Conservation (phyloP, 2,888 invertebrate species). For the Caenorhabditis sp. region DNA sequence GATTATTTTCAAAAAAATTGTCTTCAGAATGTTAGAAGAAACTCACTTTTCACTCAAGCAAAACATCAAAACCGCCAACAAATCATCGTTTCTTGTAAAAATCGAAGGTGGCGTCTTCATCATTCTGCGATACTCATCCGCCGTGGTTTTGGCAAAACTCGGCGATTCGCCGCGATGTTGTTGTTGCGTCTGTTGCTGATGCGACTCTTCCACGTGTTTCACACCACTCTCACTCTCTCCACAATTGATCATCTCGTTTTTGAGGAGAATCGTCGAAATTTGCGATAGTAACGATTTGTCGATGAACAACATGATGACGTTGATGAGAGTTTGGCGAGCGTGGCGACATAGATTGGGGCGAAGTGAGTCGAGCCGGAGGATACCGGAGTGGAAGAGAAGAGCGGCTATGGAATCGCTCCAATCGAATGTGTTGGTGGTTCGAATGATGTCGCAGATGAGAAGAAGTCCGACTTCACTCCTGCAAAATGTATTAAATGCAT, state of each 20-base stretch:
- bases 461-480: constrained; percentile 55
- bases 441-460: constrained; percentile 47
- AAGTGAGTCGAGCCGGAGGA: constrained; percentile 47
- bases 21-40: too few relatives aligned
- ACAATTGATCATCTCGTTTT: constrained; percentile 47
- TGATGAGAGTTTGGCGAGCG: constrained; percentile 76
- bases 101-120: constrained; percentile 51
- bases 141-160: constrained; percentile 40
- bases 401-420: constrained; percentile 47
- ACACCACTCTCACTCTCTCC: constrained; percentile 17
- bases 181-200: too few relatives aligned
- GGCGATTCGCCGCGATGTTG: constrained; percentile 42
- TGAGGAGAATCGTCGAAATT: constrained; percentile 48
- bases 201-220: constrained; percentile 18
- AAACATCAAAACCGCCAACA: constrained; percentile 63
- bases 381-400: constrained; percentile 40
- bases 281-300: constrained; percentile 41
- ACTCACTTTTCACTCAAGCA: constrained; percentile 62
- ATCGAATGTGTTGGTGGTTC: constrained; percentile 42
- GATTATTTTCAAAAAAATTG: too few relatives aligned
- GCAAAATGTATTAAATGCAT: too few relatives aligned
- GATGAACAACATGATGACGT: constrained; percentile 82
- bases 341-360: constrained; percentile 49
- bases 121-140: constrained; percentile 58
- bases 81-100: constrained; percentile 55